Percentiles rank a stretch among this genome's conserved stretches.
These are phyloP conservation scores for Pseudotriccus pelzelni DNA, from an alignment of 2,797 vertebrate species.

Conservation along the genomic window DNA sequence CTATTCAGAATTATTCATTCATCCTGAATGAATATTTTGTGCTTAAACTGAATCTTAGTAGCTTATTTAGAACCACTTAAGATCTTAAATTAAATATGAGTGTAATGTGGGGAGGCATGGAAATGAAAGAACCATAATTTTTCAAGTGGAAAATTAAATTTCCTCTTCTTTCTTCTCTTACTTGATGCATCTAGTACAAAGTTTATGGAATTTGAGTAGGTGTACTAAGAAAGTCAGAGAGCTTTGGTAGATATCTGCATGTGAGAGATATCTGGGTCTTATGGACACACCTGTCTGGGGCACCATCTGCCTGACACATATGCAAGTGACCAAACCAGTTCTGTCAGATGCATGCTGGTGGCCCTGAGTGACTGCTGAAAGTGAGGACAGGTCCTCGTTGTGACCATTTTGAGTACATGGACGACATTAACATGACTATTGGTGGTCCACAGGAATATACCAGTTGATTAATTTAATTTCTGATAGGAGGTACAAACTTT, in stretches of 20 bases:
- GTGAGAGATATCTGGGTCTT: neutral
- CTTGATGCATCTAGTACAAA: neutral
- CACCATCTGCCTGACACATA: neutral
- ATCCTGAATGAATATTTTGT: conserved; percentile 24
- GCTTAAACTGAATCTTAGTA: conserved; percentile 12
- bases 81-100: conserved; percentile 15
- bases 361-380: neutral
- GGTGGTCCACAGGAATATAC: neutral
- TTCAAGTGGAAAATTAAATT: conserved; percentile 33
- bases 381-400: neutral
- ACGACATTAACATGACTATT: neutral
- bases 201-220: neutral
- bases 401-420: neutral
- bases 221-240: neutral
- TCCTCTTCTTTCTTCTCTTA: neutral
- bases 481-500: neutral
- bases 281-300: neutral
- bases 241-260: neutral
- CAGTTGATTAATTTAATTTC: neutral
- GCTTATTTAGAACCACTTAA: conserved; percentile 38
- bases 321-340: neutral
- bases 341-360: neutral
- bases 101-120: neutral
- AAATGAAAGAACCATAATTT: conserved; percentile 19
- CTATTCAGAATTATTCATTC: conserved; percentile 14